Base-by-base conservation (phyloP, 2,113 vertebrate genomes). In the Aspidoscelis tigris region DNA sequence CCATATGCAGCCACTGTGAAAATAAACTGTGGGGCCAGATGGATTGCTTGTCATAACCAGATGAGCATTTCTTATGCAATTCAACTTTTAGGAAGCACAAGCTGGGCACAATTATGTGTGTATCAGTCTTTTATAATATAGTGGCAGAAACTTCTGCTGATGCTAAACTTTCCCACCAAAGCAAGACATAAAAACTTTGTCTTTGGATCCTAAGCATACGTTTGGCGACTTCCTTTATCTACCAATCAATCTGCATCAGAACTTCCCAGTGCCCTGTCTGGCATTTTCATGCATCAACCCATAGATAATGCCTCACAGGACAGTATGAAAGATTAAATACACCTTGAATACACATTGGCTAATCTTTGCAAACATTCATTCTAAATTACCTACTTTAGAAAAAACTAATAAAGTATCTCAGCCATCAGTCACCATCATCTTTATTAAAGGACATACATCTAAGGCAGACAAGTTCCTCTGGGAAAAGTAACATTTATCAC, bases 361-460 rank as follows among this genome's bases (percentile, higher is more conserved):
- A 10, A 65, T 5, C 84, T 84, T 89, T 82, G 83, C 53, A 41
- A 78, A 84, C 76, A 78, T 9, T 78, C 82, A 39, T 26, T 73
- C 1, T 61, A 86, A 47, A 75, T 86, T 89, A 7, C 11, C 76
- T 64, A 43, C 11, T 65, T 22, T 21, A 26, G 41, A 72, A 78
- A 78, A 84, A 84, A 78, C 75, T 26, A 84, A 84, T 82, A 82
- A 82, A 84, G 41, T 16, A 78, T 22, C 87, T 84, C 75, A 88
- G 22, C 4, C 68, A 82, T 82, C 47, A 82, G n/a, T 21, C 61
- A 47, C 21, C 64, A 1, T 71, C 11, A 7, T 82, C 43, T 71
- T 10, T 78, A 78, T 82, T 24, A 10, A 83, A 84, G 9, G 33
- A 74, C 73, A 68, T 12, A 44, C 0, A 53, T 84, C 14, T 82